Conservation (phyloP, 53 echinoderm and acorn worm genomes). For the Patiria pectinifera region DNA sequence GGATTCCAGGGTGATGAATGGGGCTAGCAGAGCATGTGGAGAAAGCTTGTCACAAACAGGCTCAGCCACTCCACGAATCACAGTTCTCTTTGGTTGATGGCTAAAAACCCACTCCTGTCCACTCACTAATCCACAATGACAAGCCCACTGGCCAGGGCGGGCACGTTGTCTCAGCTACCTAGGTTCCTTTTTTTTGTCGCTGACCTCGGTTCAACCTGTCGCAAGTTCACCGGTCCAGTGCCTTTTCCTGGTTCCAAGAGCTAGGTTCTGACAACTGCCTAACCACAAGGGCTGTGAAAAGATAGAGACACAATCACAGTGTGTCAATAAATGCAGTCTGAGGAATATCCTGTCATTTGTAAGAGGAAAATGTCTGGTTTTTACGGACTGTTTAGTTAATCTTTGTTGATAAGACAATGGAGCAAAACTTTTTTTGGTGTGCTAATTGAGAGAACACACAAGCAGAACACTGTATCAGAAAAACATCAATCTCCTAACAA, state of each 20-base stretch:
- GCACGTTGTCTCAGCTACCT: neutral
- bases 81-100: neutral
- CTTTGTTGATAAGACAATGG: neutral
- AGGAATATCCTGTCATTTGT: slow-evolving; percentile 48
- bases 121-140: neutral
- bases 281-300: slow-evolving; percentile 46
- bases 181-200: neutral
- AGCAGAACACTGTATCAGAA: too few relatives aligned
- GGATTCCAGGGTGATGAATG: neutral
- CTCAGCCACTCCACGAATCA: neutral
- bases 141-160: neutral
- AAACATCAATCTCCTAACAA: too few relatives aligned
- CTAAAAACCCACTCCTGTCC: neutral
- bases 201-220: slow-evolving; percentile 13
- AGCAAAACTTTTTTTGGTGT: too few relatives aligned
- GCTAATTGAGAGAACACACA: too few relatives aligned
- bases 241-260: slow-evolving; percentile 29
- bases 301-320: neutral
- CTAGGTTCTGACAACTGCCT: slow-evolving; percentile 32
- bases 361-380: slow-evolving; percentile 30
- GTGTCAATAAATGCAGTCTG: slow-evolving; percentile 38
- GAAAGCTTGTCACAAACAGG: neutral
- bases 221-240: slow-evolving; percentile 2
- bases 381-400: neutral
- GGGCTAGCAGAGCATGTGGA: slow-evolving; percentile 3